Evolutionary conservation across 2,888 invertebrate species (phyloP).

Genomic region (Chrysina gloriosa): DNA sequence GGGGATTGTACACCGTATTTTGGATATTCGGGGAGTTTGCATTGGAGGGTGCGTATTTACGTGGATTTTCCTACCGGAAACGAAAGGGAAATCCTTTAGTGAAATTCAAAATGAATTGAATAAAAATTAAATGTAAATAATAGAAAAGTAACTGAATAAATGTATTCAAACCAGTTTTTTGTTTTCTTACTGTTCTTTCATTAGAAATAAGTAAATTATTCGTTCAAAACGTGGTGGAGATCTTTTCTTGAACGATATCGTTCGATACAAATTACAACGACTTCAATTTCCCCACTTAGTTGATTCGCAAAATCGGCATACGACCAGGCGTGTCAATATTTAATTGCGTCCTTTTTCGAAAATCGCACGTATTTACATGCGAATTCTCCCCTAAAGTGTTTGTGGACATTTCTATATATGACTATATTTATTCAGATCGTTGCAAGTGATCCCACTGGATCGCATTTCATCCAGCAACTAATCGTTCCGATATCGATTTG

Average conservation of each 20-base stretch:
- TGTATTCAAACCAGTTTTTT: too few relatives aligned
- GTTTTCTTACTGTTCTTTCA: too few relatives aligned
- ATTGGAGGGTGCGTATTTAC: slow-evolving; percentile 70
- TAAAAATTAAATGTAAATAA: slow-evolving; percentile 39
- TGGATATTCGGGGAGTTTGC: slow-evolving; percentile 70
- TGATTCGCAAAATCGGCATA: too few relatives aligned
- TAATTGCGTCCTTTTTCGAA: neutral
- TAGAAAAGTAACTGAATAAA: neutral
- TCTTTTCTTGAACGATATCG: too few relatives aligned
- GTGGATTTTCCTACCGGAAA: slow-evolving; percentile 71
- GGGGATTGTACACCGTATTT: slow-evolving; percentile 71
- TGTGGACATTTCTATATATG: neutral
- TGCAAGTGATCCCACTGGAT: slow-evolving; percentile 6
- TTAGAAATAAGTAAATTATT: too few relatives aligned
- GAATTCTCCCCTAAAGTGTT: too few relatives aligned
- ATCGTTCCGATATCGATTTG: slow-evolving; percentile 7
- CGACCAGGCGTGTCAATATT: neutral
- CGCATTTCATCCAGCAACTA: slow-evolving; percentile 4
- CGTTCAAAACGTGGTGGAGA: too few relatives aligned
- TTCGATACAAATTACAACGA: too few relatives aligned
- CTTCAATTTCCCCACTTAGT: neutral
- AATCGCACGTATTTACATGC: too few relatives aligned
- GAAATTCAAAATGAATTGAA: slow-evolving; percentile 71
- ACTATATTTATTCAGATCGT: slow-evolving; percentile 1
- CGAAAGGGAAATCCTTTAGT: slow-evolving; percentile 72